Conservation (phyloP, 2,888 invertebrate species). For the Apodemia arnacis region DNA sequence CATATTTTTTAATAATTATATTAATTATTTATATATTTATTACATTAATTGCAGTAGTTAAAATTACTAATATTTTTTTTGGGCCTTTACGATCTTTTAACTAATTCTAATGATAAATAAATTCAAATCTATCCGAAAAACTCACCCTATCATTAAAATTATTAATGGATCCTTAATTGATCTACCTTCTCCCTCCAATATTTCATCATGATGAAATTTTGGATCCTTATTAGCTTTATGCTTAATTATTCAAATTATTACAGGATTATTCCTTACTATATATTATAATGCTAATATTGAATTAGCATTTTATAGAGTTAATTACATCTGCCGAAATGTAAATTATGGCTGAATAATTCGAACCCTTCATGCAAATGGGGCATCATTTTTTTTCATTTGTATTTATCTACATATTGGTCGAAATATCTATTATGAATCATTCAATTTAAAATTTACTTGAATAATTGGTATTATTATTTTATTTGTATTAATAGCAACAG, state of each 20-base stretch:
- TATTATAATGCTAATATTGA: constrained; percentile 96
- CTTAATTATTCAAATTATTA: constrained; percentile 89
- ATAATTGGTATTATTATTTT: constrained; percentile 95
- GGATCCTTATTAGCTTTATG: constrained; percentile 96
- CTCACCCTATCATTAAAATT: constrained; percentile 93
- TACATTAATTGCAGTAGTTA: constrained; percentile 93
- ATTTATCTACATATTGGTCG: constrained; percentile 90
- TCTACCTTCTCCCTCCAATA: constrained; percentile 95
- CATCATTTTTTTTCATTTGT: constrained; percentile 97
- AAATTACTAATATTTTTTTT: constrained; percentile 93
- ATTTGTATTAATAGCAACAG: constrained; percentile 97
- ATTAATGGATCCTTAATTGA: constrained; percentile 94
- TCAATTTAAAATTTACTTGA: constrained; percentile 95
- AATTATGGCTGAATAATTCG: constrained; percentile 97
- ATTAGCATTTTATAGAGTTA: constrained; percentile 96
- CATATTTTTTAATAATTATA: constrained; percentile 92
- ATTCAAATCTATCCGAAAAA: constrained; percentile 90
- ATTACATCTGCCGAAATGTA: constrained; percentile 97
- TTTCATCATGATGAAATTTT: constrained; percentile 97
- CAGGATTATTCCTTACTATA: constrained; percentile 97
- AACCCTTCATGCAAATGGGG: constrained; percentile 97
- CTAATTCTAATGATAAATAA: constrained; percentile 91
- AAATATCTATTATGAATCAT: constrained; percentile 92
- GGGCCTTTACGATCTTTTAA: constrained; percentile 90
- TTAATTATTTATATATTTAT: constrained; percentile 95